Evolutionary conservation across 2,888 invertebrate species (phyloP).

Genomic region (Pycnomerus fuliginosus): DNA sequence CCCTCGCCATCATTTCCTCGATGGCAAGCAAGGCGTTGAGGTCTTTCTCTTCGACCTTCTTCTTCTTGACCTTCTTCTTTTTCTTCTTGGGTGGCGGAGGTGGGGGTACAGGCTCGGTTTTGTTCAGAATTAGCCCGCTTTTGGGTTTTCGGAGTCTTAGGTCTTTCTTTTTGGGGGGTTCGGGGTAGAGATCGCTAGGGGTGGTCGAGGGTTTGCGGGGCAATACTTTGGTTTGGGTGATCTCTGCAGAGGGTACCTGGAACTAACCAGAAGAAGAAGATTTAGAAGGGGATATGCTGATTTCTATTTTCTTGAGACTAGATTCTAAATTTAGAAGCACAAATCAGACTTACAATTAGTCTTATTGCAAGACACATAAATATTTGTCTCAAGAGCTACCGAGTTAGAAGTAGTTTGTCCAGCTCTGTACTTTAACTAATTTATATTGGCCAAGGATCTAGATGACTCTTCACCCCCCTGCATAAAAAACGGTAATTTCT

Average conservation of each 20-base stretch:
- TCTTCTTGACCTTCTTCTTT: constrained; percentile 4
- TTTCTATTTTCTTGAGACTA: no score
- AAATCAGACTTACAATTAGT: no score
- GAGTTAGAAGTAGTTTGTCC: no score
- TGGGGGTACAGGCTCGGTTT: no score
- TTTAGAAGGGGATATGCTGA: no score
- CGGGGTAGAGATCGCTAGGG: constrained; percentile 40
- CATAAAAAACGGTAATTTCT: no score
- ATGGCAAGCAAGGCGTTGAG: constrained; percentile 23
- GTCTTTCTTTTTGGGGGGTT: constrained; percentile 37
- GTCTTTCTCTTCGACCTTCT: constrained; percentile 10
- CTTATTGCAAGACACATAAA: no score
- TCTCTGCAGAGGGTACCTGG: constrained; percentile 44
- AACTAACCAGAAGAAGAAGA: constrained; percentile 38
- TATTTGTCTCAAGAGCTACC: no score
- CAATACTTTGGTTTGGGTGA: constrained; percentile 42
- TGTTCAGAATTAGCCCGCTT: constrained; percentile 49
- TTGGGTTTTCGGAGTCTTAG: constrained; percentile 43
- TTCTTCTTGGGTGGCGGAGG: constrained; percentile 19
- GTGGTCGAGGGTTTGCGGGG: constrained; percentile 41
- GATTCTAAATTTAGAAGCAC: no score
- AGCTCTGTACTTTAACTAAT: no score
- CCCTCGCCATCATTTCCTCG: constrained; percentile 20
- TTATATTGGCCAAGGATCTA: no score
- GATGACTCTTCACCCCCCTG: no score